Conservation (phyloP, 2,888 invertebrate genomes). For the Tetranychus piercei region DNA sequence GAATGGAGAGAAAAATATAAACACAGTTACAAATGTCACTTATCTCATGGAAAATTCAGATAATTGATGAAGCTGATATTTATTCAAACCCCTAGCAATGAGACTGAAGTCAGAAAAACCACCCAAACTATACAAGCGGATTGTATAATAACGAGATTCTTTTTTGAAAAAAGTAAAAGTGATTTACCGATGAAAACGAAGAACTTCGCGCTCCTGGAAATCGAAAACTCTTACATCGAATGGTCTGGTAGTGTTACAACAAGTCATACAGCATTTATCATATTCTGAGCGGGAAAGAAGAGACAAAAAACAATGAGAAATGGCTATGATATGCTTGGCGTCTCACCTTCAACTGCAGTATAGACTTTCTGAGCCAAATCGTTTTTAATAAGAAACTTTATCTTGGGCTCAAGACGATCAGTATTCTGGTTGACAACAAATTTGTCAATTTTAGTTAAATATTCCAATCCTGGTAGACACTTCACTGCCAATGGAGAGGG, state of each 20-base stretch:
- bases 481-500: not conserved
- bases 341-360: constrained; percentile 20
- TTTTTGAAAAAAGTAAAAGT: not conserved
- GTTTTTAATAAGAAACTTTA: constrained; percentile 54
- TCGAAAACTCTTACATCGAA: constrained; percentile 75
- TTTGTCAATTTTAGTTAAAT: constrained; percentile 33
- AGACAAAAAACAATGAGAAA: constrained; percentile 5
- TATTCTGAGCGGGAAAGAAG: constrained; percentile 34
- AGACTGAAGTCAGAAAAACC: no score
- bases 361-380: constrained; percentile 31
- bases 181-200: constrained; percentile 45
- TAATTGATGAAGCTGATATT: not conserved
- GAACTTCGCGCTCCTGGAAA: constrained; percentile 55
- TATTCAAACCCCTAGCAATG: not conserved
- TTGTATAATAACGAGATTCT: no score
- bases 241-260: constrained; percentile 59
- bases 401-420: constrained; percentile 64
- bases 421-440: constrained; percentile 34
- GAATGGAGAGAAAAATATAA: no score
- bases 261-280: constrained; percentile 62
- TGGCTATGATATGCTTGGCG: not conserved
- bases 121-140: no score
- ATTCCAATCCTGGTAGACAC: constrained; percentile 30
- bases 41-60: no score
- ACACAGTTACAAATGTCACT: no score